Conservation (phyloP, 1,140 invertebrate genomes). For the Homarus americanus region DNA sequence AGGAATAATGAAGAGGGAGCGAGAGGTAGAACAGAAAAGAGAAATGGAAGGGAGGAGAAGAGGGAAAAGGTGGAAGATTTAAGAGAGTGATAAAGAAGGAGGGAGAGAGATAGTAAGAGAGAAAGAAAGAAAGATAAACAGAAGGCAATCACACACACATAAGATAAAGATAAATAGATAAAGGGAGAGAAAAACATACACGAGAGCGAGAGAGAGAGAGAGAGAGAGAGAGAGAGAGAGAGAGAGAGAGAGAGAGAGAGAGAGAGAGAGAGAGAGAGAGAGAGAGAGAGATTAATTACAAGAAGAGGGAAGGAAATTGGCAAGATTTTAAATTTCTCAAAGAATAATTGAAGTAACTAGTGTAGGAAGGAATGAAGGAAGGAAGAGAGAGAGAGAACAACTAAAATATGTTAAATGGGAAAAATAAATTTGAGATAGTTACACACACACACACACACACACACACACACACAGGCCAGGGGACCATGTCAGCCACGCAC, state of each 20-base stretch:
- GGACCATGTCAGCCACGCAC: background rate
- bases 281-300: too few relatives aligned
- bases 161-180: too few relatives aligned
- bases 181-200: too few relatives aligned
- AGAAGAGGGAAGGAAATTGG: background rate
- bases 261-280: background rate
- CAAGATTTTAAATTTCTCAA: too few relatives aligned
- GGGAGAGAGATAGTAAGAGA: background rate
- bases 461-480: background rate
- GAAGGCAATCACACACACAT: background rate
- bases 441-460: background rate
- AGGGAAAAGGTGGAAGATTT: background rate
- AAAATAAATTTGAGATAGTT: background rate
- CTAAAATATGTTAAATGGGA: background rate
- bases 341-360: too few relatives aligned
- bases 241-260: background rate
- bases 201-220: background rate
- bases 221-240: background rate
- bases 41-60: background rate
- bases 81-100: background rate
- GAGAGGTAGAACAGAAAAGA: background rate
- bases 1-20: background rate
- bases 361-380: background rate
- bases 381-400: background rate
- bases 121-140: background rate